phyloP scores from a whole-genome alignment of 2,888 invertebrate genomes.

The Dyspetes luteomarginatus region DNA sequence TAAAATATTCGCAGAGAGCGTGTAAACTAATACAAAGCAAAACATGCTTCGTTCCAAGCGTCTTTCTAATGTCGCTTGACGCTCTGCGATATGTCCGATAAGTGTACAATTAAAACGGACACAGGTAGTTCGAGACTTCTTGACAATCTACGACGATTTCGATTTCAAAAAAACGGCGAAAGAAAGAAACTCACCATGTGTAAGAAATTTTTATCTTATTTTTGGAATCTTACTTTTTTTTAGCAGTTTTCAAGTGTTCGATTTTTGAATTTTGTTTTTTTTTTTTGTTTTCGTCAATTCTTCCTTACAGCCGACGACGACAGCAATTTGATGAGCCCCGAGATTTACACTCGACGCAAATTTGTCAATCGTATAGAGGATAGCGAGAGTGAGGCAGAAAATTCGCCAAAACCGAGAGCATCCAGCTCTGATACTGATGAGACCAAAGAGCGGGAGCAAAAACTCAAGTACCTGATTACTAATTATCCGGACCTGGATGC shows the following conservation, averaged over 20 bases:
- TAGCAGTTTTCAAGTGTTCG: background rate
- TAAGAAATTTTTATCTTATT: slow-evolving; percentile 65
- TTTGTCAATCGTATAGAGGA: slow-evolving; percentile 79
- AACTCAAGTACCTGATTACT: slow-evolving; percentile 86
- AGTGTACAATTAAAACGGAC: slow-evolving; percentile 80
- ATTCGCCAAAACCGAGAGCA: slow-evolving; percentile 68
- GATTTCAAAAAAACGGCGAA: slow-evolving; percentile 88
- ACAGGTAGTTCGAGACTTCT: slow-evolving; percentile 85
- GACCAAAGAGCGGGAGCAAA: slow-evolving; percentile 75
- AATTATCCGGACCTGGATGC: slow-evolving; percentile 87
- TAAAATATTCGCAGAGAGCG: background rate
- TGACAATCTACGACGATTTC: slow-evolving; percentile 88
- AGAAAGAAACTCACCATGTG: slow-evolving; percentile 77
- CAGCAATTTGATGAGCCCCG: slow-evolving; percentile 75
- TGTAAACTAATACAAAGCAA: background rate
- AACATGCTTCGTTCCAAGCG: slow-evolving; percentile 65
- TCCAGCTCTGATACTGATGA: slow-evolving; percentile 70
- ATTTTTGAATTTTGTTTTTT: slow-evolving; percentile 6
- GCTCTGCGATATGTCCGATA: slow-evolving; percentile 79
- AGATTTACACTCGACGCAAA: slow-evolving; percentile 75
- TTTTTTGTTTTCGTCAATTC: background rate
- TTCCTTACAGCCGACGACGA: slow-evolving; percentile 79
- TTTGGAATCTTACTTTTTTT: background rate
- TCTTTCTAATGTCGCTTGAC: slow-evolving; percentile 54
- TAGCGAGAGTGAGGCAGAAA: slow-evolving; percentile 79